A percentile compares a stretch with the other conserved stretches of the same genome.
phyloP scores from a whole-genome alignment of 2,888 invertebrate genomes.

The Syrphus vitripennis region DNA sequence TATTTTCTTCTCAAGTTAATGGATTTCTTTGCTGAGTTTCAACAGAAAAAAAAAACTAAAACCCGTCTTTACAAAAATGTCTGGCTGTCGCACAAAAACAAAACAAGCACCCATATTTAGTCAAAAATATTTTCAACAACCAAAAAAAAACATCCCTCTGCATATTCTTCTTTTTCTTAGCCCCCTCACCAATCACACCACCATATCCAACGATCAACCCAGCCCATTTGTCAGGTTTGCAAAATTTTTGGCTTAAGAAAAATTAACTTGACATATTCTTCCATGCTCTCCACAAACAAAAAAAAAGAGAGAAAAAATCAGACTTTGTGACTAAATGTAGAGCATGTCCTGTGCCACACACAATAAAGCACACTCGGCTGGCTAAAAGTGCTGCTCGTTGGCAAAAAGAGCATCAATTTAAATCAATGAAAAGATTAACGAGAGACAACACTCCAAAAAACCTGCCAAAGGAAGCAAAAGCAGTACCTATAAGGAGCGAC shows the following conservation, averaged over 20 bases:
- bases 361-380: conserved; percentile 62
- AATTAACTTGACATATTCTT: conserved; percentile 63
- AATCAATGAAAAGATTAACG: conserved; percentile 71
- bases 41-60: neutral
- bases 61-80: conserved; percentile 16
- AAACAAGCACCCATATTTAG: neutral
- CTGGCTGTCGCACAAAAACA: conserved; percentile 33
- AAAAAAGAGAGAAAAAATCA: too few relatives aligned
- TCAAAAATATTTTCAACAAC: neutral
- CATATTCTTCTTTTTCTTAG: conserved; percentile 4
- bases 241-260: conserved; percentile 60
- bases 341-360: conserved; percentile 69
- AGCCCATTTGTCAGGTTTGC: conserved; percentile 65
- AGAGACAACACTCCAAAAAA: conserved; percentile 52
- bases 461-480: neutral
- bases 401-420: conserved; percentile 69
- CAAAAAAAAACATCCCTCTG: neutral
- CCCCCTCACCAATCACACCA: neutral
- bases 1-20: conserved; percentile 46
- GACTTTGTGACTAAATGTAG: conserved; percentile 59
- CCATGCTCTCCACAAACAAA: neutral
- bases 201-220: neutral
- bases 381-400: conserved; percentile 48
- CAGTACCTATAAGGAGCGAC: neutral
- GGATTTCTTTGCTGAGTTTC: conserved; percentile 48